Conservation (phyloP, 2,888 invertebrate genomes). For the Neoitamus cyanurus region DNA sequence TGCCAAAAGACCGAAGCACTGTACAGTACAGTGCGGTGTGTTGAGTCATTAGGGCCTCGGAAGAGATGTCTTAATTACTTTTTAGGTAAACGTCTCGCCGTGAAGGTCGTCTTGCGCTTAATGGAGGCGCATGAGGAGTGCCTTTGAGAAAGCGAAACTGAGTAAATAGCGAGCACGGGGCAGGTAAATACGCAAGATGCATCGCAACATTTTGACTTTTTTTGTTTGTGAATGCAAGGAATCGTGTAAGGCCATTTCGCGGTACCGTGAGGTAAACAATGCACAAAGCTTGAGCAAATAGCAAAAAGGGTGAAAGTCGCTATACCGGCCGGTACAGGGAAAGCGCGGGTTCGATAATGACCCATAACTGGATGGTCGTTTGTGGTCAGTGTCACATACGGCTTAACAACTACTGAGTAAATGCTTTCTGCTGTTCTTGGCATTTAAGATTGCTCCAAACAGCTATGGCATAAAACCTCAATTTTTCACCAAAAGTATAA, state of each 20-base stretch:
- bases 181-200: conserved; percentile 5
- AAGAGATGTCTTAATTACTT: conserved; percentile 32
- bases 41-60: conserved; percentile 17
- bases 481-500: too few species aligned
- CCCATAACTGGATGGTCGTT: neutral
- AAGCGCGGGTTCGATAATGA: neutral
- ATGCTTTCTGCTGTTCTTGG: neutral
- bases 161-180: neutral
- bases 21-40: neutral
- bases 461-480: too few species aligned
- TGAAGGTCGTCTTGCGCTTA: neutral
- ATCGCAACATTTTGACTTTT: conserved; percentile 8
- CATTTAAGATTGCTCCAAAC: neutral
- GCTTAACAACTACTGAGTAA: neutral
- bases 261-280: neutral
- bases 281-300: neutral
- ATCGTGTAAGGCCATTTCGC: neutral
- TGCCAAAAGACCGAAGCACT: conserved; percentile 14
- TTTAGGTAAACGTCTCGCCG: conserved; percentile 21
- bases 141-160: neutral
- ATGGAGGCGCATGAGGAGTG: neutral
- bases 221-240: neutral
- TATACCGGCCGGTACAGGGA: neutral
- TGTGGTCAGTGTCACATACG: neutral
- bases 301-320: neutral